Evolutionary conservation across 2,113 vertebrate species (phyloP).

Genomic region (Triplophysa siluroides): DNA sequence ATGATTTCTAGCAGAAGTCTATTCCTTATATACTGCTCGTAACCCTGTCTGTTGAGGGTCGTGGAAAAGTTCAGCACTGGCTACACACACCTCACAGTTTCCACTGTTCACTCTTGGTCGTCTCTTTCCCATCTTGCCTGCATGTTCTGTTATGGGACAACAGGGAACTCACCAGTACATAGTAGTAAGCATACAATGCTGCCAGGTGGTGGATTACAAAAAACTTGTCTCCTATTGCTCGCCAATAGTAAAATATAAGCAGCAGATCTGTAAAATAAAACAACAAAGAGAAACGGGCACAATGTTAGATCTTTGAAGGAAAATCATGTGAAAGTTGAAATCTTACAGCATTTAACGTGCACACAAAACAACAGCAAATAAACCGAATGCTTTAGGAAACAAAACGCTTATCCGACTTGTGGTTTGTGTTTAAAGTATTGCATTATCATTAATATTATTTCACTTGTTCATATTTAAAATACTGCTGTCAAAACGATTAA

Average conservation of each 20-base stretch:
- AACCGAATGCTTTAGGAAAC: no score
- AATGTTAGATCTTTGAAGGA: not conserved
- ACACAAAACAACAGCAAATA: no score
- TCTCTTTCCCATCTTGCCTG: constrained; percentile 73
- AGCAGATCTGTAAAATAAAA: constrained; percentile 86
- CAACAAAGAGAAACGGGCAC: constrained; percentile 33
- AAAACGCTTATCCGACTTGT: no score
- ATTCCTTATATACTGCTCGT: not conserved
- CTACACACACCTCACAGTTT: constrained; percentile 43
- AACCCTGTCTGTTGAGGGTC: not conserved
- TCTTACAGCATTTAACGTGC: not conserved
- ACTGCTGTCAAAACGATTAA: no score
- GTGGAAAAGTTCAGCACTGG: constrained; percentile 33
- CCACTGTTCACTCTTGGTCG: constrained; percentile 71
- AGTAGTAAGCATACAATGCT: constrained; percentile 90
- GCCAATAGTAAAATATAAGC: constrained; percentile 95
- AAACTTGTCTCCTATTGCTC: constrained; percentile 93
- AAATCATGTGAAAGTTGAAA: not conserved
- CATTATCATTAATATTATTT: no score
- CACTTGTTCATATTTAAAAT: no score
- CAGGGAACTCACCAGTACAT: constrained; percentile 94
- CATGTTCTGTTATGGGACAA: constrained; percentile 71
- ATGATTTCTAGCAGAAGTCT: not conserved
- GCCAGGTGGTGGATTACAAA: constrained; percentile 93
- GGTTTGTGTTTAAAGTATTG: no score